A percentile compares a stretch with the other conserved stretches of the same genome.
Evolutionary conservation across 2,888 invertebrate species (phyloP).

Genomic region (Acanthosepion lycidas): DNA sequence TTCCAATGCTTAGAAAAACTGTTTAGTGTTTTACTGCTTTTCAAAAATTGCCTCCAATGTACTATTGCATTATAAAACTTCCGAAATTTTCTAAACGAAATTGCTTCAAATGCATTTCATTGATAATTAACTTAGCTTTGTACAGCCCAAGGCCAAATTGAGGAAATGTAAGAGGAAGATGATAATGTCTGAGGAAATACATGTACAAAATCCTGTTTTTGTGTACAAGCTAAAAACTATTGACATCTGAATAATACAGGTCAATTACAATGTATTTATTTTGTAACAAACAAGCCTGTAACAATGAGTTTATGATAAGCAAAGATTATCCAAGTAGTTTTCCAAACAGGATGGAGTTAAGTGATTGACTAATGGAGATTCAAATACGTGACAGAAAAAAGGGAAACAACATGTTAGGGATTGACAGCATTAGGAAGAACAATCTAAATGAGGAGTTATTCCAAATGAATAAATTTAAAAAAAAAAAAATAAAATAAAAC

Average conservation of each 20-base stretch:
- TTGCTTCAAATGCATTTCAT: too few relatives aligned
- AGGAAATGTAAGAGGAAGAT: too few relatives aligned
- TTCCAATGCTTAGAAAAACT: too few relatives aligned
- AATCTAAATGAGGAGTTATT: neutral
- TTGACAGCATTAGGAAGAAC: neutral
- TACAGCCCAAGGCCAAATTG: too few relatives aligned
- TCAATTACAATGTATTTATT: neutral
- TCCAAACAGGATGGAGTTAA: neutral
- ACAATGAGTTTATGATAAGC: neutral
- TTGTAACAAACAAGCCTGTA: neutral
- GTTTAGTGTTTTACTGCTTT: too few relatives aligned
- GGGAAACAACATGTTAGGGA: neutral
- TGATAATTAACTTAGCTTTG: too few relatives aligned
- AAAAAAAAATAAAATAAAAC: neutral
- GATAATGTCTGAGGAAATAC: too few relatives aligned
- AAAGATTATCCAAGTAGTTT: neutral
- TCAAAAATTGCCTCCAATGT: too few relatives aligned
- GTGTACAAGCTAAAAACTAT: neutral
- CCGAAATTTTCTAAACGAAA: too few relatives aligned
- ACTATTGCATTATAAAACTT: too few relatives aligned
- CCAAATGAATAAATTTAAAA: neutral
- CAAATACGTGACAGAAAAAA: neutral
- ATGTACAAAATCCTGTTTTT: too few relatives aligned
- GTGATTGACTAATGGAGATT: neutral
- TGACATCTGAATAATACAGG: neutral